Conservation (phyloP, 1,140 invertebrate genomes). For the Augochlora pura region DNA sequence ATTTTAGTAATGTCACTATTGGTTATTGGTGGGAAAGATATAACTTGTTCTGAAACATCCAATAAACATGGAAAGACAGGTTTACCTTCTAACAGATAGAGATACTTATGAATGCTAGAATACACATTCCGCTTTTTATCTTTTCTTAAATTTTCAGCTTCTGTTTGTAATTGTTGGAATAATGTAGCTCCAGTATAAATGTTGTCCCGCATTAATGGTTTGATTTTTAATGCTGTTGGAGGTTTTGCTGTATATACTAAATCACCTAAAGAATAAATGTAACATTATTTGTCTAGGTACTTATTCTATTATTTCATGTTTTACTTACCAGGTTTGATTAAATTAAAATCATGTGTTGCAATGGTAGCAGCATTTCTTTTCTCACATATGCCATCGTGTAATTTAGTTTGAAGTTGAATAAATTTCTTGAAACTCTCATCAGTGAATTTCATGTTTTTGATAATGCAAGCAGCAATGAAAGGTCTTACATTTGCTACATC, state of each 20-base stretch:
- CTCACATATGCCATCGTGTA: conserved; percentile 89
- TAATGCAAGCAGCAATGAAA: conserved; percentile 87
- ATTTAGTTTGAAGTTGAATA: conserved; percentile 89
- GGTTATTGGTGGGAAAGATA: conserved; percentile 92
- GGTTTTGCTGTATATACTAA: conserved; percentile 84
- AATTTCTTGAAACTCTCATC: conserved; percentile 87
- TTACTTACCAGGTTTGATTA: conserved; percentile 80
- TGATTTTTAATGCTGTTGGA: conserved; percentile 83
- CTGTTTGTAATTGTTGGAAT: conserved; percentile 85
- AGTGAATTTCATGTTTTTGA: conserved; percentile 85
- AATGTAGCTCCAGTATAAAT: conserved; percentile 84
- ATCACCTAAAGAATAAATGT: conserved; percentile 76
- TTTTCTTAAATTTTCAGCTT: conserved; percentile 87
- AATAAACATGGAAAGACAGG: conserved; percentile 86
- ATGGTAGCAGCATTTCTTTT: conserved; percentile 89
- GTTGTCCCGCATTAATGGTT: conserved; percentile 84
- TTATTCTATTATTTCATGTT: neutral
- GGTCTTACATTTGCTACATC: conserved; percentile 83
- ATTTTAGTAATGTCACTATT: conserved; percentile 90
- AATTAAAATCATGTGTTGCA: conserved; percentile 89
- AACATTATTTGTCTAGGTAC: conserved; percentile 13
- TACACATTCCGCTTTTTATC: conserved; percentile 90
- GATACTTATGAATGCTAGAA: conserved; percentile 90
- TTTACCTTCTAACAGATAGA: conserved; percentile 89
- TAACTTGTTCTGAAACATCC: conserved; percentile 83